phyloP scores from a whole-genome alignment of 2,113 vertebrate species.

The Paedocypris sp. region DNA sequence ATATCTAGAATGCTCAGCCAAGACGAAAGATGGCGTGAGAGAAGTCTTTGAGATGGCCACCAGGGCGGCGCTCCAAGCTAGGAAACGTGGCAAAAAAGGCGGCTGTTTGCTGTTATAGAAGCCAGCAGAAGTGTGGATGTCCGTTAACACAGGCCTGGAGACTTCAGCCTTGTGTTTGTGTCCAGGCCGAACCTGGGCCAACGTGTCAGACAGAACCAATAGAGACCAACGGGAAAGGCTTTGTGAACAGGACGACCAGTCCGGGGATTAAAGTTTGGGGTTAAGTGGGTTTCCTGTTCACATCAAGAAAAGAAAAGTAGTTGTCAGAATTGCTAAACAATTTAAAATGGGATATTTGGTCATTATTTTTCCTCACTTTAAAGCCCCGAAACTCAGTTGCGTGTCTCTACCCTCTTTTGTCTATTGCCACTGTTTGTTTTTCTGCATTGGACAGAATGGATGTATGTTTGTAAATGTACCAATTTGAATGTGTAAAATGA shows the following conservation, averaged over 20 bases:
- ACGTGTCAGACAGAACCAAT: neutral
- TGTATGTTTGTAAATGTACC: slow-evolving; percentile 45
- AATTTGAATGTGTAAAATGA: slow-evolving; percentile 39
- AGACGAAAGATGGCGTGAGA: slow-evolving; percentile 92
- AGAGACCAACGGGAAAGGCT: neutral
- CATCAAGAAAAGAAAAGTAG: neutral
- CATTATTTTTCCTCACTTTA: neutral
- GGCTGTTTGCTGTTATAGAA: slow-evolving; percentile 57
- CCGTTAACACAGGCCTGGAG: slow-evolving; percentile 37
- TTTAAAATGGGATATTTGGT: neutral
- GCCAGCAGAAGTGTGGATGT: slow-evolving; percentile 15
- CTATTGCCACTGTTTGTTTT: slow-evolving; percentile 11
- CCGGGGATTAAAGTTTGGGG: neutral
- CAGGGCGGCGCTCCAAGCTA: slow-evolving; percentile 67
- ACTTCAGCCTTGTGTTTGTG: slow-evolving; percentile 22
- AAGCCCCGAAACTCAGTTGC: neutral
- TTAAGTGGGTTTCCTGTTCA: neutral
- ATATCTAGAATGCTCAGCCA: slow-evolving; percentile 75
- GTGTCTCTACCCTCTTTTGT: slow-evolving; percentile 1
- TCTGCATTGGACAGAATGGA: slow-evolving; percentile 25
- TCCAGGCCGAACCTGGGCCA: too few species aligned
- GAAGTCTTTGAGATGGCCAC: slow-evolving; percentile 98
- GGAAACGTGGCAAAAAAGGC: slow-evolving; percentile 54
- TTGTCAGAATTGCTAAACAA: neutral
- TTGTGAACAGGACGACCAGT: neutral